These are phyloP conservation scores for Thermophis baileyi DNA, from an alignment of 2,113 vertebrate species.

Conservation along the genomic window DNA sequence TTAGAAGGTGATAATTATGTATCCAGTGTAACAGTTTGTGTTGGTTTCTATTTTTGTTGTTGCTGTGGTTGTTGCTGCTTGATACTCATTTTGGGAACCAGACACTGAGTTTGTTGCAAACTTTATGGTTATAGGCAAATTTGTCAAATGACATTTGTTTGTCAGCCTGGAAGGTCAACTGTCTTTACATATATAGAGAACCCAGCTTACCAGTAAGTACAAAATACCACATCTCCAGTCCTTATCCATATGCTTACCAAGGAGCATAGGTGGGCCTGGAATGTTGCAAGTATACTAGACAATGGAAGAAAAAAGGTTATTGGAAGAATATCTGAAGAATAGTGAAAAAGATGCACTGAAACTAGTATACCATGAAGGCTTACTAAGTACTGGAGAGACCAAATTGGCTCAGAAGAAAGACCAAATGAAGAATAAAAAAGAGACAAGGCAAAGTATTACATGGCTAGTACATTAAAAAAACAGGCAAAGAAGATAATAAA, in stretches of 20 bases:
- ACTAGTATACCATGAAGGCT: background rate
- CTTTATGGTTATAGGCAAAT: background rate
- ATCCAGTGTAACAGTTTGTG: background rate
- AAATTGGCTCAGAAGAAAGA: background rate
- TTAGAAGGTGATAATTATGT: background rate
- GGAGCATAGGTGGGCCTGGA: background rate
- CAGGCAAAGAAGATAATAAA: background rate
- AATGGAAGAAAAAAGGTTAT: background rate
- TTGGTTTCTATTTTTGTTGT: background rate
- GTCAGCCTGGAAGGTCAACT: background rate
- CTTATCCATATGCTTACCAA: background rate
- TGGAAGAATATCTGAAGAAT: background rate
- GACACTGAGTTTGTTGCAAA: background rate
- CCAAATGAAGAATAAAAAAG: background rate
- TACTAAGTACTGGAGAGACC: background rate
- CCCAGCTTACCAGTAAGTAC: background rate
- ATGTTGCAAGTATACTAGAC: background rate
- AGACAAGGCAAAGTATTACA: background rate
- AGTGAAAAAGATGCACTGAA: background rate
- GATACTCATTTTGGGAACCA: background rate
- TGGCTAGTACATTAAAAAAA: background rate
- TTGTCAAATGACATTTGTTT: background rate
- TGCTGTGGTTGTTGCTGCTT: background rate
- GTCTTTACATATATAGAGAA: background rate
- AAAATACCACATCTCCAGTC: background rate